Conservation (phyloP, 2,113 vertebrate species). For the Ptilonorhynchus violaceus region DNA sequence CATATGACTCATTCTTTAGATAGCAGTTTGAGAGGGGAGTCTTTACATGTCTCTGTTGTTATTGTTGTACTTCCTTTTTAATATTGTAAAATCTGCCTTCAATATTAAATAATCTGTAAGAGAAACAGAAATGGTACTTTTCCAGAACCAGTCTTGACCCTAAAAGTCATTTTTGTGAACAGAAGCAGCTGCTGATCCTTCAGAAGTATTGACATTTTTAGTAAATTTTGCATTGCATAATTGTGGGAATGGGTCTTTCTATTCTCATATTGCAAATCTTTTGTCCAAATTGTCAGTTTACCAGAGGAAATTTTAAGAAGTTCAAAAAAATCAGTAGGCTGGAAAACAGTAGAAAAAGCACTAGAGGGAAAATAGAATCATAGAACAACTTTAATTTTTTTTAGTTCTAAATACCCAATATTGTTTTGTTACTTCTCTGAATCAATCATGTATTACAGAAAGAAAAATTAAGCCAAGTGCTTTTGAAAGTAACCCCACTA, state of each 20-base stretch:
- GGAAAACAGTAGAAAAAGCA: background rate
- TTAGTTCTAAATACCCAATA: background rate
- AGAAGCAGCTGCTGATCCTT: background rate
- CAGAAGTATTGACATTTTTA: background rate
- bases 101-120: background rate
- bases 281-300: background rate
- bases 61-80: constrained; percentile 16
- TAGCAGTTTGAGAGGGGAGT: background rate
- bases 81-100: background rate
- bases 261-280: background rate
- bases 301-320: background rate
- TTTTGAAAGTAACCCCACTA: background rate
- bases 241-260: background rate
- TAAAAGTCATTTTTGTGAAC: background rate
- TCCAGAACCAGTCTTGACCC: background rate
- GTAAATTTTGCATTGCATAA: background rate
- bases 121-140: background rate
- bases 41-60: background rate
- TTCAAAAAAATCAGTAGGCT: background rate
- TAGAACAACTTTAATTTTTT: background rate
- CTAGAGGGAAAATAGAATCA: background rate
- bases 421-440: background rate
- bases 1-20: background rate
- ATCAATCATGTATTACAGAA: background rate
- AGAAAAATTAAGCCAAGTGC: constrained; percentile 16